Base-by-base conservation (phyloP, 2,888 invertebrate genomes). In the Osmoderma eremita region DNA sequence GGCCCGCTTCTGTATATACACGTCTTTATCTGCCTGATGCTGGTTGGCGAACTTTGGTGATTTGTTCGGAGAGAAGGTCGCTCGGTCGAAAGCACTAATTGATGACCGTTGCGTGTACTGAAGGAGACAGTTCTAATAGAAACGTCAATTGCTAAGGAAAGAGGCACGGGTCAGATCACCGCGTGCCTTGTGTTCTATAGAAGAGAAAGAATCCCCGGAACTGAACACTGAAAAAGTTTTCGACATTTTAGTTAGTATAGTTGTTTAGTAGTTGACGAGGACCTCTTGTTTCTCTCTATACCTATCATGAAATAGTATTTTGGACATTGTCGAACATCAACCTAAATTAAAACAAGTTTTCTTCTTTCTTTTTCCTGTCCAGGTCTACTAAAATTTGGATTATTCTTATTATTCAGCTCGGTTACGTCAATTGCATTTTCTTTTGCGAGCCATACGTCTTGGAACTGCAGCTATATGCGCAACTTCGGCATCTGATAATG, bases 41-140 rank as follows among this genome's bases (percentile, higher is more conserved):
- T 58, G n/a, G 39, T 24, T 41, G 50, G 74, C 73, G 75, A 78
- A 78, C 76, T 78, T 76, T 71, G 72, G 74, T 72, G 78, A 78
- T 78, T 78, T 78, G 79, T 79, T 78, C 76, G 77, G 41, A 20
- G 42, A 17, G 48, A 17, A 17, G 45, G 45, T 61, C 45, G 77
- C 78, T 76, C 79, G 77, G 70, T 77, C 76, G 78, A 79, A 75
- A 77, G 78, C 80, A 81, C 81, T 81, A 81, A 81, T 81, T 81
- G 81, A 81, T 81, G 79, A 78, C 78, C 77, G 74, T 75, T 75
- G 75, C 73, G 74, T 73, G 72, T 78, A 75, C 81, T 80, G 79
- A 77, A 78, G 77, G 76, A 79, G 80, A 80, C 80, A 80, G 78
- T 74, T 77, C 80, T 81, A 81, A 81, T 81, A 80, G 81, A 81